Evolutionary conservation across 2,888 invertebrate genomes (phyloP).

Genomic region (Acanthosepion pharaonis): DNA sequence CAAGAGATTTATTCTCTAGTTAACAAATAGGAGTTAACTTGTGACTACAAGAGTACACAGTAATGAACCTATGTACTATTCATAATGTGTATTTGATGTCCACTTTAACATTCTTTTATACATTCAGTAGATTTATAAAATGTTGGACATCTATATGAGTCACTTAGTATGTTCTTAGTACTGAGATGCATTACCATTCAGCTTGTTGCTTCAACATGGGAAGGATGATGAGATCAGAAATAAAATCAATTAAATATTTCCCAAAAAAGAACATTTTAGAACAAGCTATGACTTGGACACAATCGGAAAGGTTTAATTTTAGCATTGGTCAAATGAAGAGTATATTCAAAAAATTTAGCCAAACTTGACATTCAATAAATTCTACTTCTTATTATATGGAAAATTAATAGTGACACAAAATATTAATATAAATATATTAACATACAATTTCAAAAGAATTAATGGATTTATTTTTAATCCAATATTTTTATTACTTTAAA

Average conservation of each 20-base stretch:
- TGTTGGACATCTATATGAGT: neutral
- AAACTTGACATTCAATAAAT: neutral
- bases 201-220: neutral
- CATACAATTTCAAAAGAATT: too few species aligned
- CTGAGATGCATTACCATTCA: neutral
- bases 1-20: too few species aligned
- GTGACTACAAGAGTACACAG: too few species aligned
- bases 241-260: neutral
- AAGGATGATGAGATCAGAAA: slow-evolving; percentile 8
- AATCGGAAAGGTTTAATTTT: neutral
- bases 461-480: too few species aligned
- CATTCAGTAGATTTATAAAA: too few species aligned
- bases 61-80: too few species aligned
- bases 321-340: neutral
- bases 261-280: neutral
- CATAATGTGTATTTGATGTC: too few species aligned
- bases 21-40: too few species aligned
- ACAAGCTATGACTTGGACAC: neutral
- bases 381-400: neutral
- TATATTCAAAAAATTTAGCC: neutral
- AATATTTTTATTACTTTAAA: too few species aligned
- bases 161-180: neutral
- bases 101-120: too few species aligned
- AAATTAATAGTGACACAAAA: neutral
- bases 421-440: neutral